phyloP scores from a whole-genome alignment of 2,113 vertebrate genomes.

The Collichthys lucidus region DNA sequence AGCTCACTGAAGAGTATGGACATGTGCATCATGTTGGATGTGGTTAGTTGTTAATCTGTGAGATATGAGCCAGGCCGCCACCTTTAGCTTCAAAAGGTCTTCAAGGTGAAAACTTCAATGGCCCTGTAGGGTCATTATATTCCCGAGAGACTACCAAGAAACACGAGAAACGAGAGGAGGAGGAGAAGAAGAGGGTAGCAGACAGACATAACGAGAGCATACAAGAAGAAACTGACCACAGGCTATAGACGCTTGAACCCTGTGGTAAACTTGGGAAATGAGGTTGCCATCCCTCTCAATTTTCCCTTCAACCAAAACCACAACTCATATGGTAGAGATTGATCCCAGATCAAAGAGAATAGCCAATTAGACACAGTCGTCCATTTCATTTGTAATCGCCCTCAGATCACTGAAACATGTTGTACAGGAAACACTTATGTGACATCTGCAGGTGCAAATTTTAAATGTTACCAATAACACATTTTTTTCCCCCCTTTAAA shows the following conservation, averaged over 20 bases:
- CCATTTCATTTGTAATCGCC: slow-evolving; percentile 67
- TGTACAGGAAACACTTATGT: slow-evolving; percentile 71
- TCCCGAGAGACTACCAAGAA: slow-evolving; percentile 50
- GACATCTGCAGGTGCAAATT: slow-evolving; percentile 73
- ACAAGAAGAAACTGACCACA: slow-evolving; percentile 71
- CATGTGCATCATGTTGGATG: slow-evolving; percentile 72
- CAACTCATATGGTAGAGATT: slow-evolving; percentile 78
- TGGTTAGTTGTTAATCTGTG: slow-evolving; percentile 72
- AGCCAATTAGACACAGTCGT: slow-evolving; percentile 76
- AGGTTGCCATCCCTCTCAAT: slow-evolving; percentile 78
- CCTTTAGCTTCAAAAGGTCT: slow-evolving; percentile 71
- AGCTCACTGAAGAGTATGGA: slow-evolving; percentile 29
- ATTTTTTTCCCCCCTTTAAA: slow-evolving; percentile 10
- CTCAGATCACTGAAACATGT: slow-evolving; percentile 58
- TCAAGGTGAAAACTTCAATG: slow-evolving; percentile 64
- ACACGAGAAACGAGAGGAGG: slow-evolving; percentile 40
- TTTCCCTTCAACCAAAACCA: slow-evolving; percentile 75
- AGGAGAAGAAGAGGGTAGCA: slow-evolving; percentile 42
- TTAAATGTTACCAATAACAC: slow-evolving; percentile 41
- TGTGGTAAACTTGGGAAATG: slow-evolving; percentile 81
- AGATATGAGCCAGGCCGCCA: slow-evolving; percentile 62
- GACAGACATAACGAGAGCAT: slow-evolving; percentile 61
- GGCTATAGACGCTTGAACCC: slow-evolving; percentile 77
- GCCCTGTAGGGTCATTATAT: slow-evolving; percentile 56
- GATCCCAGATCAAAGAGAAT: slow-evolving; percentile 79